phyloP scores from a whole-genome alignment of 2,113 vertebrate genomes.

The Sphaerodactylus townsendi region DNA sequence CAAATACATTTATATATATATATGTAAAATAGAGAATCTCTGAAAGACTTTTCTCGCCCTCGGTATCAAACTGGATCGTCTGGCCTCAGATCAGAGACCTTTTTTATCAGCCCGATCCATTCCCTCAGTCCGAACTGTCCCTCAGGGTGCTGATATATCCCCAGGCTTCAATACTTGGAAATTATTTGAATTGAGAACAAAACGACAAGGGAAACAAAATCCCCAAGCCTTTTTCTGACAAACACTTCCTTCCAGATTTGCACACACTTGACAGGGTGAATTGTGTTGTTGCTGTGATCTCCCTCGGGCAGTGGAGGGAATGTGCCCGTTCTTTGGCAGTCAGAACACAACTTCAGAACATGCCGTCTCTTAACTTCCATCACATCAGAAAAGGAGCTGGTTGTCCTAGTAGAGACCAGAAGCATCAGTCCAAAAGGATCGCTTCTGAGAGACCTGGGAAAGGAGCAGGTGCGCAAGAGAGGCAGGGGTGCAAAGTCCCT shows the following conservation, averaged over 20 bases:
- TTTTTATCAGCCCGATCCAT: no score
- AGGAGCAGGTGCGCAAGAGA: not conserved
- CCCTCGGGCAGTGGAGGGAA: not conserved
- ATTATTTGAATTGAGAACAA: conserved; percentile 7
- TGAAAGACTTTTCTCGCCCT: not conserved
- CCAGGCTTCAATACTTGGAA: not conserved
- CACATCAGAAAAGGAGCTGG: not conserved
- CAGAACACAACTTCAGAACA: not conserved
- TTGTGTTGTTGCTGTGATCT: not conserved
- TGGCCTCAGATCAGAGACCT: not conserved
- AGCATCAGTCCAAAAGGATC: rapidly evolving
- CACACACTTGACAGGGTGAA: not conserved
- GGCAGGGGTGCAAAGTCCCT: not conserved
- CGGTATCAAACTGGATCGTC: not conserved
- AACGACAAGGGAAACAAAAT: not conserved
- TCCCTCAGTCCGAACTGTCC: conserved; percentile 19
- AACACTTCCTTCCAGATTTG: not conserved
- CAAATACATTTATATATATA: no score
- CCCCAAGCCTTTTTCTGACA: not conserved
- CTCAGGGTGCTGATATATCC: conserved; percentile 1
- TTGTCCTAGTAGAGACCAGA: not conserved
- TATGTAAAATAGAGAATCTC: no score
- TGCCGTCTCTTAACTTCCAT: not conserved
- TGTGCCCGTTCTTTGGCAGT: not conserved
- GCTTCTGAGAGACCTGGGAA: no score